Evolutionary conservation across 2,113 vertebrate genomes (phyloP).

Genomic region (Cyprinodon brontotheroides): DNA sequence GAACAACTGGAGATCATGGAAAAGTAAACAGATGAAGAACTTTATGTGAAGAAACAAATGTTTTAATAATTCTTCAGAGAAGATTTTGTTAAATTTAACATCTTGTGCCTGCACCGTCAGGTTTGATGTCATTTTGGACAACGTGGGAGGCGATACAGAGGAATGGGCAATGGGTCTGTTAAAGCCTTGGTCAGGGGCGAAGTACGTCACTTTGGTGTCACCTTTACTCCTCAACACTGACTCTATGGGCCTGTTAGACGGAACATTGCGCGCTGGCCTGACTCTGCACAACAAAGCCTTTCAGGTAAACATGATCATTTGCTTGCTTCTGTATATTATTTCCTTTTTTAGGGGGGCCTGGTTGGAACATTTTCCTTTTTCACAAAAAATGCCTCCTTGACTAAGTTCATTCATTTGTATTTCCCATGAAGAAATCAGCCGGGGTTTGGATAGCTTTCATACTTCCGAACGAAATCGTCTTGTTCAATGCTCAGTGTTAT

Average conservation of each 20-base stretch:
- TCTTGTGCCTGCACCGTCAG: conserved; percentile 40
- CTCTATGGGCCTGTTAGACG: conserved; percentile 85
- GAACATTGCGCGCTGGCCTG: conserved; percentile 83
- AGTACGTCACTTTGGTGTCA: conserved; percentile 89
- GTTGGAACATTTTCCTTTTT: neutral
- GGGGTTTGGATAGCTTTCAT: conserved; percentile 27
- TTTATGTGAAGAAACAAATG: neutral
- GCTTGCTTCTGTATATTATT: neutral
- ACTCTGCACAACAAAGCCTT: conserved; percentile 83
- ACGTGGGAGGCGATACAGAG: conserved; percentile 88
- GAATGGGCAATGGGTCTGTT: conserved; percentile 83
- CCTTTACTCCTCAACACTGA: conserved; percentile 89
- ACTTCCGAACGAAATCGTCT: conserved; percentile 13
- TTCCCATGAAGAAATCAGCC: neutral
- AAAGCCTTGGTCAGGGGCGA: conserved; percentile 93
- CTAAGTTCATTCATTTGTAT: neutral
- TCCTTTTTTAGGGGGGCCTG: neutral
- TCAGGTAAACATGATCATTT: conserved; percentile 78
- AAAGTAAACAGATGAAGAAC: conserved; percentile 71
- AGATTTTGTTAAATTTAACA: neutral
- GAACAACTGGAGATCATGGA: conserved; percentile 81
- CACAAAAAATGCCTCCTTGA: neutral
- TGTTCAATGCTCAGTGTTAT: conserved; percentile 6
- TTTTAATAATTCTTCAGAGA: neutral
- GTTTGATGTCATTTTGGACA: conserved; percentile 88